Evolutionary conservation across 1,140 invertebrate genomes (phyloP), one percentile per base, ranked within the genome.

Genomic region (Neodiprion pinetum): DNA sequence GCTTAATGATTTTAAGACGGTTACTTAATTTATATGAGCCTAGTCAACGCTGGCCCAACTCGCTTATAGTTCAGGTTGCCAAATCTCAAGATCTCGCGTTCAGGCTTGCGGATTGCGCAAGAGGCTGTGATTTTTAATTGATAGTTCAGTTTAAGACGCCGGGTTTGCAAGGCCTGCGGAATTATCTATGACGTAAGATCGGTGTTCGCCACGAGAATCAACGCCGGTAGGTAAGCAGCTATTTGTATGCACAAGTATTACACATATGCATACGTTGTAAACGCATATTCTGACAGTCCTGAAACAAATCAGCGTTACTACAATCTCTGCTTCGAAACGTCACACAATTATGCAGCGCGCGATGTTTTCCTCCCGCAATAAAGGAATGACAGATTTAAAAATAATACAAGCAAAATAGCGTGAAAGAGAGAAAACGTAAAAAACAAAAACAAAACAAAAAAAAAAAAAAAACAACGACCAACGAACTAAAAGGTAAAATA

Each of bases 81-180:
- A 61, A 61, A 61, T 17, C 53, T 61, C n/a, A 61, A 61, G 7
- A 14, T 61, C 53, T 61, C 9, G 4, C n/a, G n/a, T 61, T 14
- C 28, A 61, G 11, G n/a, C 11, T 61, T 61, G 11, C 9, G 53
- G 4, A 17, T 61, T 17, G n/a, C n/a, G n/a, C 11, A 14, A 14
- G 53, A 61, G 53, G 7, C 53, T 61, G 53, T 61, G 53, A 61
- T 61, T 61, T 61, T 61, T 61, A 61, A 61, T 61, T 61, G 53
- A 61, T 61, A 61, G 53, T 61, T 61, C n/a, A 61, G n/a, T 4
- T 61, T 17, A 40, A 61, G 53, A 61, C 53, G n/a, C 4, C n/a
- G n/a, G 53, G 53, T 61, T 61, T 61, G 53, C 53, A 17, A 61
- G 28, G 53, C n/a, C 11, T 8, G 53, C 11, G 53, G 53, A 61